Evolutionary conservation across 2,113 vertebrate genomes (phyloP), one percentile per base, ranked within the genome.

Genomic region (Morone chrysops): DNA sequence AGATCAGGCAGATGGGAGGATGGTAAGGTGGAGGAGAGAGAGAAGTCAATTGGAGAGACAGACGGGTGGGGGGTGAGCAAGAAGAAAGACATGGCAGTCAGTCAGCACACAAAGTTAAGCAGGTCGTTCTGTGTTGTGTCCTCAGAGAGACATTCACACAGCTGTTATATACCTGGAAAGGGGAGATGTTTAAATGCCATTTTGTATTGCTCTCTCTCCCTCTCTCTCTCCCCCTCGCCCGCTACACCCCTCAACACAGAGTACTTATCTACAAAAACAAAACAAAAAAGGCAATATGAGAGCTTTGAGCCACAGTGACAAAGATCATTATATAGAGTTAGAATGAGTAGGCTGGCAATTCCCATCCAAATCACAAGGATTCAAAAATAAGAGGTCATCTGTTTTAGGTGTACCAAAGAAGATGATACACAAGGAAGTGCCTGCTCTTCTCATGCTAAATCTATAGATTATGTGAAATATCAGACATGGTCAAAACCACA

Each of bases 241-340:
- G 92, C 94, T 95, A 94, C 94, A 94, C 93, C 94, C 94, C 94
- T 96, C 95, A 96, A 96, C 94, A 96, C 95, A 95, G 94, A 94
- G 94, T 96, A 95, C 95, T 96, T 96, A 95, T 96, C 94, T 95
- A 96, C 88, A 92, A 94, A 92, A 96, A 95, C 91, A 96, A 93
- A 94, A 94, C 88, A 95, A 91, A 86, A 81, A 86, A 92, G 82
- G 87, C 80, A 93, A 87, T 75, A 90, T 92, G 91, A 94, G 87
- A 90, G 86, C 92, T 92, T 93, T 92, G 90, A 94, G 93, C 90
- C 93, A 92, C 91, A 92, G 80, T 57, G 86, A 92, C 89, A 93
- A 80, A 93, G 18, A 90, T 88, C 81, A 84, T 86, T 74, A 60
- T 61, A 59, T 82, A 87, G 92, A 92, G 87, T 91, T 94, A 95